Percentiles rank a stretch among this genome's conserved stretches.
These are phyloP conservation scores for Epistrophe eligans DNA, from an alignment of 2,888 invertebrate genomes.

Conservation along the genomic window DNA sequence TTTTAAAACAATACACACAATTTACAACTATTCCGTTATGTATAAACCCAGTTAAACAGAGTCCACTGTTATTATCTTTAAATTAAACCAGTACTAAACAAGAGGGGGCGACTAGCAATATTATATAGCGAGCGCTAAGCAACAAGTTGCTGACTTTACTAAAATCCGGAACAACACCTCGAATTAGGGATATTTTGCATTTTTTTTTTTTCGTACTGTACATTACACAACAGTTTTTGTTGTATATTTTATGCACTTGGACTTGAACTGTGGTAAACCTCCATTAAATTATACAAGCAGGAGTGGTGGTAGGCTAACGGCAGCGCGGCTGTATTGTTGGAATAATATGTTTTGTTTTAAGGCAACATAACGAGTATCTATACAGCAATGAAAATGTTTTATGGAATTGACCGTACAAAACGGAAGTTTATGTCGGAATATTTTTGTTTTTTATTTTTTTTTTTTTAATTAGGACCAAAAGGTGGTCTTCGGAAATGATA, in stretches of 20 bases:
- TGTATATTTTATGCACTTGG: no score
- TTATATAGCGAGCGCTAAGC: slow-evolving; percentile 16
- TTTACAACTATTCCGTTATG: slow-evolving; percentile 46
- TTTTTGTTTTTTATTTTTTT: no score
- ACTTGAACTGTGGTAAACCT: no score
- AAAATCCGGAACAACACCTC: slow-evolving; percentile 45
- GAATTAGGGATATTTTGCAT: slow-evolving; percentile 55
- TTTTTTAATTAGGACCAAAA: slow-evolving; percentile 48
- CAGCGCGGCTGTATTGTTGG: no score
- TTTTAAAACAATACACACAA: slow-evolving; percentile 46
- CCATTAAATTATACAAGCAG: no score
- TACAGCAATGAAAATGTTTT: slow-evolving; percentile 12
- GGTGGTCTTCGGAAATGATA: slow-evolving; percentile 43
- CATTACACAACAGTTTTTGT: slow-evolving; percentile 43
- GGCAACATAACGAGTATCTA: no score
- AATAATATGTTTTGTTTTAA: no score
- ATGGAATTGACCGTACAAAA: slow-evolving; percentile 51
- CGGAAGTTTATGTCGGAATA: slow-evolving; percentile 60
- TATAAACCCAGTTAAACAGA: slow-evolving; percentile 37
- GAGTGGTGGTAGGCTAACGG: no score
- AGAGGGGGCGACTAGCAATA: slow-evolving; percentile 2
- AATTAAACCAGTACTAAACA: slow-evolving; percentile 48
- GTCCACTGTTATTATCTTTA: slow-evolving; percentile 54
- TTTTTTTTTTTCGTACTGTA: slow-evolving; percentile 36
- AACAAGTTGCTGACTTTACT: slow-evolving; percentile 59